Evolutionary conservation across 2,888 invertebrate genomes (phyloP).

Genomic region (Volucella inflata): DNA sequence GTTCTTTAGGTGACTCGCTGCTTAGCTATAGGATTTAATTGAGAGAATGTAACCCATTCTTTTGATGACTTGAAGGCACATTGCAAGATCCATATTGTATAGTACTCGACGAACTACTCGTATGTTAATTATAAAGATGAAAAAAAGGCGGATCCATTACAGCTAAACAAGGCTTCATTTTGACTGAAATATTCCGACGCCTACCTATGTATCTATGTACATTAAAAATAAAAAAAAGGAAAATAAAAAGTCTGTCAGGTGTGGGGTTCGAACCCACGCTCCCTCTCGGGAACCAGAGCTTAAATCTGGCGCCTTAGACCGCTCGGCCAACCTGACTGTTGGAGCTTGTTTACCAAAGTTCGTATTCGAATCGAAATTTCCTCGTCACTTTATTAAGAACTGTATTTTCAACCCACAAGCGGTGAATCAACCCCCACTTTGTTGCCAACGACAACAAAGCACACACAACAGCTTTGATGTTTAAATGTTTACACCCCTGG

Average conservation of each 20-base stretch:
- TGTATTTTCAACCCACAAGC: background rate
- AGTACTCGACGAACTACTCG: no score
- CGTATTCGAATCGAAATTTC: background rate
- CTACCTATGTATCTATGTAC: no score
- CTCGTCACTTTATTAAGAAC: constrained; percentile 7
- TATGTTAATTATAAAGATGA: no score
- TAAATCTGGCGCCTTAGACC: constrained; percentile 94
- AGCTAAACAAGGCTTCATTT: no score
- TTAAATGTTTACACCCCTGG: constrained; percentile 26
- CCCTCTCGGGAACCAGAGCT: constrained; percentile 92
- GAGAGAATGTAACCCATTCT: no score
- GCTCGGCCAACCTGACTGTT: constrained; percentile 90
- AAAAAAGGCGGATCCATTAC: no score
- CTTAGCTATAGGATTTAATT: no score
- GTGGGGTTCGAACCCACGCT: constrained; percentile 94
- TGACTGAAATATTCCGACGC: no score
- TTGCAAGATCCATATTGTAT: no score
- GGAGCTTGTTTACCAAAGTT: background rate
- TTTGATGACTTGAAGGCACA: no score
- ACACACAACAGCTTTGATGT: background rate
- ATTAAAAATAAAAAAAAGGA: constrained; percentile 1
- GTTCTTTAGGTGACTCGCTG: no score
- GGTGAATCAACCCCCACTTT: constrained; percentile 5
- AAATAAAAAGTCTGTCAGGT: constrained; percentile 85
- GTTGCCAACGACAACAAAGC: constrained; percentile 8